Evolutionary conservation across 2,113 vertebrate species (phyloP).

Genomic region (Brachyistius frenatus): DNA sequence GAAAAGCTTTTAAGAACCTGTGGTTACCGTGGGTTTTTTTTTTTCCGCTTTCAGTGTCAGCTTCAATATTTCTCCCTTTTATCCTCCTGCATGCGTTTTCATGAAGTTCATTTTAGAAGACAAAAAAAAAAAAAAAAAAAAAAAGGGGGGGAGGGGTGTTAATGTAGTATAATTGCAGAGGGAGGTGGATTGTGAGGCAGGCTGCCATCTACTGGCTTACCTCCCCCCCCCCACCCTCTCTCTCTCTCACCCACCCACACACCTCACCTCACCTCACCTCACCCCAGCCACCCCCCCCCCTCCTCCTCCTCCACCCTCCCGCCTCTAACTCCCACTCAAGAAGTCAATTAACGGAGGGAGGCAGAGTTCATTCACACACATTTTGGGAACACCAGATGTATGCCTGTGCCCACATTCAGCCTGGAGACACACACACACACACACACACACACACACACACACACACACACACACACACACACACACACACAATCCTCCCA

Average conservation of each 20-base stretch:
- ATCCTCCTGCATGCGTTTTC: constrained; percentile 11
- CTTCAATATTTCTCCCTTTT: constrained; percentile 1
- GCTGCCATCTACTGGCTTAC: constrained; percentile 80
- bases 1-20: neutral
- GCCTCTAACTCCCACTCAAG: constrained; percentile 47
- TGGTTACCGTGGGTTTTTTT: neutral
- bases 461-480: neutral
- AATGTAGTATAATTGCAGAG: constrained; percentile 49
- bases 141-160: neutral
- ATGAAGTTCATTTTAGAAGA: constrained; percentile 23
- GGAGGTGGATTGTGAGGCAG: constrained; percentile 59
- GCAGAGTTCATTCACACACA: constrained; percentile 2
- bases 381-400: neutral
- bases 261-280: neutral
- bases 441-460: neutral
- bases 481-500: neutral
- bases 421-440: neutral
- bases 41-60: constrained; percentile 20
- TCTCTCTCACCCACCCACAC: neutral
- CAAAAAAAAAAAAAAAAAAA: constrained; percentile 19
- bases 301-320: neutral
- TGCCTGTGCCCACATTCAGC: neutral
- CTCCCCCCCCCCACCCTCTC: constrained; percentile 1
- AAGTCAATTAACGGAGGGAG: neutral
- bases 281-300: neutral